phyloP scores from a whole-genome alignment of 2,888 invertebrate genomes.

The Sabatieria punctata region DNA sequence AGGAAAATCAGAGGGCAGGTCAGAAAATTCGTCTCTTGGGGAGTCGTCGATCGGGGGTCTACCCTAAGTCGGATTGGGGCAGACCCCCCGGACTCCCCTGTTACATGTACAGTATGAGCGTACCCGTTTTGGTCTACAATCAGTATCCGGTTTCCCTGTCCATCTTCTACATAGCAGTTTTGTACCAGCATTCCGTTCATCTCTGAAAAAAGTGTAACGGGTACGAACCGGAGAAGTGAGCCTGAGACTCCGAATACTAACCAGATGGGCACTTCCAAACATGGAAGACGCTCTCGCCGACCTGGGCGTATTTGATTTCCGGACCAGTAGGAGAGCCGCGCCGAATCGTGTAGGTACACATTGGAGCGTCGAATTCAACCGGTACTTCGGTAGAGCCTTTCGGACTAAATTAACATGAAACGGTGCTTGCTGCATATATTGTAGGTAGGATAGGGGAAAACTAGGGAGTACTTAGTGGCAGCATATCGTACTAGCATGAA shows the following conservation, averaged over 20 bases:
- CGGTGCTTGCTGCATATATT: too few relatives aligned
- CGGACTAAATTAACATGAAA: background rate
- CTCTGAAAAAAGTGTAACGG: constrained; percentile 15
- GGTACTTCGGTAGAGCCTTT: constrained; percentile 2
- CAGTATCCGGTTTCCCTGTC: constrained; percentile 26
- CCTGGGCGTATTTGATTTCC: constrained; percentile 24
- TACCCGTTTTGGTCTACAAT: constrained; percentile 30
- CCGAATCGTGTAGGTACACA: constrained; percentile 2
- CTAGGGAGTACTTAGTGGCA: too few relatives aligned
- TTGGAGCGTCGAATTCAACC: background rate
- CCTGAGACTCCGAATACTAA: constrained; percentile 4
- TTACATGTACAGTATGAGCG: background rate
- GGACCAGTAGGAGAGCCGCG: constrained; percentile 21
- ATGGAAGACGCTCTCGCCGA: constrained; percentile 27
- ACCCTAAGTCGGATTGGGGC: background rate
- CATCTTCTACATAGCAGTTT: constrained; percentile 29
- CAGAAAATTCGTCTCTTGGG: too few relatives aligned
- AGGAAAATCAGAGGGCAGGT: too few relatives aligned
- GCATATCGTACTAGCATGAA: too few relatives aligned
- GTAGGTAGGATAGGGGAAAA: too few relatives aligned
- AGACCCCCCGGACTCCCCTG: background rate
- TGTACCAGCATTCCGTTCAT: constrained; percentile 28
- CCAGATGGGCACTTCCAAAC: constrained; percentile 27
- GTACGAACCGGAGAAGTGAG: too few relatives aligned
- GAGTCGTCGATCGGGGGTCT: background rate